Evolutionary conservation across 1,140 invertebrate genomes (phyloP), one percentile per base, ranked within the genome.

Genomic region (Berghia stephanieae): DNA sequence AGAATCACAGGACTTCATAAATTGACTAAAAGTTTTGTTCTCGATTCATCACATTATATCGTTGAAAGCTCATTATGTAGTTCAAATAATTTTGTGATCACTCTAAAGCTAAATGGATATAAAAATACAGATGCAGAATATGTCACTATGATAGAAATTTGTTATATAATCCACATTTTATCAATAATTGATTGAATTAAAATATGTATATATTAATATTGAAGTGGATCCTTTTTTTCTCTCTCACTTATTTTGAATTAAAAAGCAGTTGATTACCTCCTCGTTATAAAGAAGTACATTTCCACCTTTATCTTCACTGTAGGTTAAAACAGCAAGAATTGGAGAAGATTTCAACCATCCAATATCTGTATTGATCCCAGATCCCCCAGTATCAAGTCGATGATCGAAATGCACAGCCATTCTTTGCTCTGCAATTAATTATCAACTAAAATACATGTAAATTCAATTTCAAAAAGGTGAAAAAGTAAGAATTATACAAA

Each of bases 221-320:
- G 42, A 21, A 49, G 13, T 16, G 1, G 27, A 5, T 34, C 42
- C 27, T 21, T 42, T 42, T 38, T 43, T 24, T 3, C 31, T 3
- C 44, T n/a, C 4, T 8, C 55, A 6, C 16, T 40, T 60, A 36
- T 36, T 74, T 13, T 13, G 55, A 60, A 21, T 4, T 27, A 36
- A 55, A 18, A 66, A 69, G 38, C 69, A 16, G 16, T 67, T 38
- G 77, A 91, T 90, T 90, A 95, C 94, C 87, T 93, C 92, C 91
- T 97, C 96, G 86, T 96, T 93, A 85, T 96, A 96, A 79, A 98
- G 93, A 73, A 93, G 94, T 1, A 97, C 93, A 80, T 93, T 93
- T 78, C 96, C 96, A 42, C 96, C 96, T 84, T 93, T 94, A 77
- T 96, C 94, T 88, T 96, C 94, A 83, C 93, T 94, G 88, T 94